Percentiles rank a stretch among this genome's conserved stretches.
Evolutionary conservation across 2,113 vertebrate genomes (phyloP).

Genomic region (Bos indicus): DNA sequence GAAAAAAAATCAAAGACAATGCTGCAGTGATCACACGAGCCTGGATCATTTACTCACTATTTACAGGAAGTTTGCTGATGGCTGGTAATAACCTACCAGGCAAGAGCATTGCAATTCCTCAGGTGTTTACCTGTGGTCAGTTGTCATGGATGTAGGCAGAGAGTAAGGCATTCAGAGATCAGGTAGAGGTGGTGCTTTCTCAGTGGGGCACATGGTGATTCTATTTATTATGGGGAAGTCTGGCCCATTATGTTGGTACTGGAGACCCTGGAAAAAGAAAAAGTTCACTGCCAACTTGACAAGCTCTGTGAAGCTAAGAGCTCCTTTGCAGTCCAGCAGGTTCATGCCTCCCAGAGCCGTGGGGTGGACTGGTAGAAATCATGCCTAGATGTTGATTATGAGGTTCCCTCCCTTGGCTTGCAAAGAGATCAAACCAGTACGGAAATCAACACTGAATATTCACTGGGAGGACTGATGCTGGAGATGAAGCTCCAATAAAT

Average conservation of each 20-base stretch:
- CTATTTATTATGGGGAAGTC: accelerated
- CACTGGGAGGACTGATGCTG: background rate
- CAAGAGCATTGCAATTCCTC: accelerated
- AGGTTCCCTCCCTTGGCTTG: background rate
- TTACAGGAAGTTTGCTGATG: background rate
- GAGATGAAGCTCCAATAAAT: background rate
- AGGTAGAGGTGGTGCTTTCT: accelerated
- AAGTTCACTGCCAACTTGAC: background rate
- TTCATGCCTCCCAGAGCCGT: background rate
- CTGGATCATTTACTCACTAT: accelerated
- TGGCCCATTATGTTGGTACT: too few relatives aligned
- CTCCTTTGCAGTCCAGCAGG: background rate
- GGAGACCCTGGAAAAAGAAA: background rate
- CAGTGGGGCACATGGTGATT: accelerated
- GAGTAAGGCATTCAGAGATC: accelerated
- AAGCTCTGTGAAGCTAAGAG: background rate
- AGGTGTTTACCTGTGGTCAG: background rate
- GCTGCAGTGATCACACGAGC: background rate
- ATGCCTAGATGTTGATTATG: background rate
- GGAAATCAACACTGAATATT: background rate
- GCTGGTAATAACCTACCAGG: accelerated
- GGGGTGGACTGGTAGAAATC: background rate
- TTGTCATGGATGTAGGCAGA: accelerated
- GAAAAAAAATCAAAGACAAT: background rate
- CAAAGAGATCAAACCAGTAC: background rate